Percentiles rank a stretch among this genome's conserved stretches.
phyloP scores from a whole-genome alignment of 2,888 invertebrate genomes.

The Acanthosepion pharaonis region DNA sequence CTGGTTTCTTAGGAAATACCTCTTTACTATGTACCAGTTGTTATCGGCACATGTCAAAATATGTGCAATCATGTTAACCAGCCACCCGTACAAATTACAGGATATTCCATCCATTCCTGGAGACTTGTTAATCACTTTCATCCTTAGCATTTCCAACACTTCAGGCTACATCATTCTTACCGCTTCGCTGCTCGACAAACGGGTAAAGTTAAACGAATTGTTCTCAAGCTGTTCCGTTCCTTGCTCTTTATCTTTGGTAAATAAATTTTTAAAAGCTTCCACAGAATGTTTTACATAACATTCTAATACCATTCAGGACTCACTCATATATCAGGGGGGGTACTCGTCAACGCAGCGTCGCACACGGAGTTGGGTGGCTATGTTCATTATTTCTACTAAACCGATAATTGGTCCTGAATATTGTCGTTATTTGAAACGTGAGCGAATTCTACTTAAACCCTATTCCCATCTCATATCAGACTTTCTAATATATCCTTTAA shows the following conservation, averaged over 20 bases:
- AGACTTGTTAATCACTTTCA: background rate
- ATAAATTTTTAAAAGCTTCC: background rate
- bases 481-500: too few relatives aligned
- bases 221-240: background rate
- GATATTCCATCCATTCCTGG: conserved; percentile 4
- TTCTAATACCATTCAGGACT: background rate
- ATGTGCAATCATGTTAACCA: background rate
- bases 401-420: background rate
- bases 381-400: background rate
- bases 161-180: background rate
- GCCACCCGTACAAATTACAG: background rate
- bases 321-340: background rate
- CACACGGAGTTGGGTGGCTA: background rate
- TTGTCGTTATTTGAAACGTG: background rate
- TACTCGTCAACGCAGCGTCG: background rate
- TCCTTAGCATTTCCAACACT: background rate
- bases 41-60: background rate
- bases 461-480: background rate
- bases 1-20: background rate
- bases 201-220: background rate
- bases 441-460: background rate
- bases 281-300: background rate
- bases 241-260: background rate
- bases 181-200: background rate
- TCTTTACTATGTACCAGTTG: background rate